phyloP scores from a whole-genome alignment of 2,113 vertebrate species.

The Sphaerodactylus townsendi region DNA sequence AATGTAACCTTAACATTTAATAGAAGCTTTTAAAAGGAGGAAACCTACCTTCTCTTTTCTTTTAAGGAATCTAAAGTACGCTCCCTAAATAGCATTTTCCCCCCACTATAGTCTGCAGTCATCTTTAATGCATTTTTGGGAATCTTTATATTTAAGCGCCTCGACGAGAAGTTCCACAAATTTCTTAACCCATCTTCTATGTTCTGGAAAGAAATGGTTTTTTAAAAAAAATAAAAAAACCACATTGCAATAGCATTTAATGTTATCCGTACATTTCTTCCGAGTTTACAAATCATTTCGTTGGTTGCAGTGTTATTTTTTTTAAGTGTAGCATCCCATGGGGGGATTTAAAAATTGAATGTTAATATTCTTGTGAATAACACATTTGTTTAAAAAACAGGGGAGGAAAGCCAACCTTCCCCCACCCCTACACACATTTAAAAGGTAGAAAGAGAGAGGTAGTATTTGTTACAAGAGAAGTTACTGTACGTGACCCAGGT shows the following conservation, averaged over 20 bases:
- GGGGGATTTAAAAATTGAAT: slow-evolving; percentile 49
- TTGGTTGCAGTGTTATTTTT: slow-evolving; percentile 12
- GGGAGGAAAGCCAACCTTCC: slow-evolving; percentile 18
- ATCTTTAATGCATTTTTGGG: neutral
- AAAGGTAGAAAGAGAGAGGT: slow-evolving; percentile 49
- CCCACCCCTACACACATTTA: neutral
- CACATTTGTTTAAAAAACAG: slow-evolving; percentile 50
- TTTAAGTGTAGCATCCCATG: slow-evolving; percentile 52
- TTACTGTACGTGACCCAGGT: slow-evolving; percentile 69
- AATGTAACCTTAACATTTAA: neutral
- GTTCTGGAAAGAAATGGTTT: neutral
- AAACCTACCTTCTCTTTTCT: neutral
- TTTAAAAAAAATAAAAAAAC: slow-evolving; percentile 30
- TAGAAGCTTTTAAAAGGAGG: neutral
- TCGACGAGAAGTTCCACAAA: slow-evolving; percentile 37
- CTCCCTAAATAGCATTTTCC: neutral
- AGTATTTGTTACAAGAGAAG: slow-evolving; percentile 67
- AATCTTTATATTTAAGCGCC: slow-evolving; percentile 32
- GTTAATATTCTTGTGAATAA: slow-evolving; percentile 51
- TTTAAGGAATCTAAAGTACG: neutral
- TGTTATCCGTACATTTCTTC: slow-evolving; percentile 48
- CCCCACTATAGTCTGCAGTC: neutral
- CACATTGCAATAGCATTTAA: slow-evolving; percentile 31
- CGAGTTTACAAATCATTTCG: slow-evolving; percentile 38
- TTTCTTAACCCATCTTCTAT: slow-evolving; percentile 36